phyloP scores from a whole-genome alignment of 2,888 invertebrate species.

The Cantharis rufa region DNA sequence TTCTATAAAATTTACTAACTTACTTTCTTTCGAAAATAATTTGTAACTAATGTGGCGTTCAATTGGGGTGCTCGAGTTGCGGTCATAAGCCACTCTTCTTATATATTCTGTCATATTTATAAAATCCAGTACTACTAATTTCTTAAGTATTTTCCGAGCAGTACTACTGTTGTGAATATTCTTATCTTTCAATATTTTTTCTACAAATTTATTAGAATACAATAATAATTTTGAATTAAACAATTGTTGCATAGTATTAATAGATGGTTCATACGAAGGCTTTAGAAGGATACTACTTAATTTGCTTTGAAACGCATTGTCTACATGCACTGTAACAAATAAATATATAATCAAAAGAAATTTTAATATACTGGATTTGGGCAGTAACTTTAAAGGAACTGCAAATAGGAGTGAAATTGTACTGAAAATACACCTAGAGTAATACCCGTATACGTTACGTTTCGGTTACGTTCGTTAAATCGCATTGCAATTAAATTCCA shows the following conservation, averaged over 20 bases:
- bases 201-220: background rate
- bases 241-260: slow-evolving; percentile 1
- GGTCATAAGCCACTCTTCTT: background rate
- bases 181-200: background rate
- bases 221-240: background rate
- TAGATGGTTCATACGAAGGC: background rate
- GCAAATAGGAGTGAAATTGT: background rate
- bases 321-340: background rate
- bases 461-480: background rate
- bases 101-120: background rate
- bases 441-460: background rate
- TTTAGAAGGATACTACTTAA: background rate
- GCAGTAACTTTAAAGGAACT: background rate
- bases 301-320: background rate
- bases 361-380: background rate
- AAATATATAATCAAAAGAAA: background rate
- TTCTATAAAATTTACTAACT: background rate
- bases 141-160: background rate
- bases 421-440: background rate
- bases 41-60: background rate
- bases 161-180: background rate
- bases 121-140: background rate
- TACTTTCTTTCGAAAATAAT: background rate
- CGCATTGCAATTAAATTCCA: background rate
- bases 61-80: background rate